Evolutionary conservation across 2,888 invertebrate genomes (phyloP), one percentile per base, ranked within the genome.

Genomic region (Leucoma salicis): DNA sequence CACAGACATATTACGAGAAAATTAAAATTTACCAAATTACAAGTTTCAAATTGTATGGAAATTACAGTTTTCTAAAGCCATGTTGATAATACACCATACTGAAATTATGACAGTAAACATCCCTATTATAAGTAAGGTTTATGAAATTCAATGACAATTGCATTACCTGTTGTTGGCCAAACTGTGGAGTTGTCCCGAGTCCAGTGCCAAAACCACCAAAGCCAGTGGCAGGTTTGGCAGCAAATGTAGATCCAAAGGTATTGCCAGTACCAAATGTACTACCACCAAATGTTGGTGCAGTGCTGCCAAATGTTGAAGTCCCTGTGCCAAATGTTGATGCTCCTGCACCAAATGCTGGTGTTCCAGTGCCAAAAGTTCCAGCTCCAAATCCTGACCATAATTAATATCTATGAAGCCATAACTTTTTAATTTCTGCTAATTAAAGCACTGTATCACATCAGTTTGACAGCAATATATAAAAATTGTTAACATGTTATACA

Each of bases 191-290:
- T 24, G 80, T 78, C 0, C 91, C 86, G 46, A 90, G 79, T 13
- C 78, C 80, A 66, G 86, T 70, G 0, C 81, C 82, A 61, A 87
- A 85, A 8, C 85, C 84, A 44, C 89, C 86, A 71, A 91, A 91
- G 21, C 90, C 83, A 50, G 79, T 74, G 7, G 76, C 70, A 24
- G 82, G 80, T 55, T 83, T 86, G n/a, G 73, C 47, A 3, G 91
- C 91, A 67, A 92, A 91, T 6, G 84, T 68, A 8, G 89, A 50
- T 1, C 78, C 81, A 60, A 85, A 82, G 21, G 78, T 74, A n/a
- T 78, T 71, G 3, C 91, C 91, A 45, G 71, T 54, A 12, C 78
- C 78, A 66, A 79, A 78, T 25, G 68, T 59, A 25, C 59, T 46
- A 1, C 63, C 54, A 14, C 82, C 79, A 64, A 79, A 74, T 16